Evolutionary conservation across 2,888 invertebrate genomes (phyloP), one percentile per base, ranked within the genome.

Genomic region (Peribatodes rhomboidaria): DNA sequence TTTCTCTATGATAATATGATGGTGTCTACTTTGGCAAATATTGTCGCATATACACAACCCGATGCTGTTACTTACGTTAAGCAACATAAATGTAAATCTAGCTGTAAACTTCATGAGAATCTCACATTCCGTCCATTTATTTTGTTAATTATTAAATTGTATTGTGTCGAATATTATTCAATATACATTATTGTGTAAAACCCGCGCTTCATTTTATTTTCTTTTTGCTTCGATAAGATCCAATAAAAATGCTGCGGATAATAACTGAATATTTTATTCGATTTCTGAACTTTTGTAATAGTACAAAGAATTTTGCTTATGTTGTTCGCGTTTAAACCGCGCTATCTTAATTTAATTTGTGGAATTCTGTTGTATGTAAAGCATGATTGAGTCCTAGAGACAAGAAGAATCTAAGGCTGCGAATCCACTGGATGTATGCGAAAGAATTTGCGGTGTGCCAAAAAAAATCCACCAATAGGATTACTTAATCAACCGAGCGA

Each of bases 41-140:
- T 49, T 65, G 58, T 66, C 69, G 66, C 50, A 65, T 66, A 68
- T 65, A 68, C 68, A 69, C 56, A 59, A 53, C 46, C 42, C 64
- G 63, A 70, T 68, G 61, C 47, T 69, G 60, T 58, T 63, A 68
- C 60, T 74, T 71, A 69, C 64, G 65, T 66, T 73, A 71, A 72
- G 70, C 69, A 55, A 72, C 71, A 65, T 68, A 54, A 71, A 65
- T 71, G 65, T 68, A 37, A 58, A 59, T 49, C 69, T 79, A 85
- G 85, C 81, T 84, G 83, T 70, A 84, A 84, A 85, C 77, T 84
- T 55, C 56, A 56, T 87, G 86, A 81, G 89, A 87, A 88, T 91
- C 89, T 90, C 89, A 91, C 91, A 93, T 92, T 93, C 93, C 93
- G 93, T 93, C 93, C 93, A 92, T 86, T 87, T 87, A 74, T 90